These are phyloP conservation scores for Pristionchus maxplancki DNA, from an alignment of 2,888 invertebrate species.

Conservation along the genomic window DNA sequence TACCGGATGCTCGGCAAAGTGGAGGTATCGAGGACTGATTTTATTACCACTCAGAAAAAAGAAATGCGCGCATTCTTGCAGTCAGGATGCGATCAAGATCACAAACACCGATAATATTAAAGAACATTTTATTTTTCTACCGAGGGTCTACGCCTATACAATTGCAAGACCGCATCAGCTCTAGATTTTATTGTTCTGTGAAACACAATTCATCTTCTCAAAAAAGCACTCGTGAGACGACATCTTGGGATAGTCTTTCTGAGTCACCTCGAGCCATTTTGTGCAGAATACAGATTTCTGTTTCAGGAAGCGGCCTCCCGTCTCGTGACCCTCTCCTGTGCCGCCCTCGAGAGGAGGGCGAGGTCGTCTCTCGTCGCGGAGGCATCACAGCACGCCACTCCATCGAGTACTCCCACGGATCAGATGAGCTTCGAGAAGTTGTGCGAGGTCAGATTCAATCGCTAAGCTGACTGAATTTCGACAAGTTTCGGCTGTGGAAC, in stretches of 20 bases:
- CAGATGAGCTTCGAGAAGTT: slow-evolving; percentile 48
- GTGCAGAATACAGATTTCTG: too few species aligned
- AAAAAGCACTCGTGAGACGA: too few species aligned
- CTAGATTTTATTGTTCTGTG: background rate
- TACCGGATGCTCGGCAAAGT: slow-evolving; percentile 92
- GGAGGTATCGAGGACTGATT: slow-evolving; percentile 75
- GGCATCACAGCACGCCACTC: background rate
- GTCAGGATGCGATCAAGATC: too few species aligned
- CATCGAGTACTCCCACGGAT: background rate
- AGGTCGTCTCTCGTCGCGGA: slow-evolving; percentile 19
- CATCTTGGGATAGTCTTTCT: too few species aligned
- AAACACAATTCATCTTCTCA: too few species aligned
- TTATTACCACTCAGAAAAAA: too few species aligned
- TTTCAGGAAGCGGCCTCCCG: slow-evolving; percentile 44
- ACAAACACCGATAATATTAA: too few species aligned
- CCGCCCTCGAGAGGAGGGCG: slow-evolving; percentile 39
- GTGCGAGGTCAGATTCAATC: too few species aligned
- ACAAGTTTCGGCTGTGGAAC: too few species aligned
- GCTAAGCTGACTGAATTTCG: too few species aligned
- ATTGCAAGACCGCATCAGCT: background rate
- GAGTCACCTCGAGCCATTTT: too few species aligned
- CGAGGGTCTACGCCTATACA: background rate
- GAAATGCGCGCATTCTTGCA: too few species aligned
- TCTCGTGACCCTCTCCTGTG: slow-evolving; percentile 24
- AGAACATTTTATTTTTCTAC: background rate